Base-by-base conservation (phyloP, 2,888 invertebrate species). In the Therioaphis trifolii region DNA sequence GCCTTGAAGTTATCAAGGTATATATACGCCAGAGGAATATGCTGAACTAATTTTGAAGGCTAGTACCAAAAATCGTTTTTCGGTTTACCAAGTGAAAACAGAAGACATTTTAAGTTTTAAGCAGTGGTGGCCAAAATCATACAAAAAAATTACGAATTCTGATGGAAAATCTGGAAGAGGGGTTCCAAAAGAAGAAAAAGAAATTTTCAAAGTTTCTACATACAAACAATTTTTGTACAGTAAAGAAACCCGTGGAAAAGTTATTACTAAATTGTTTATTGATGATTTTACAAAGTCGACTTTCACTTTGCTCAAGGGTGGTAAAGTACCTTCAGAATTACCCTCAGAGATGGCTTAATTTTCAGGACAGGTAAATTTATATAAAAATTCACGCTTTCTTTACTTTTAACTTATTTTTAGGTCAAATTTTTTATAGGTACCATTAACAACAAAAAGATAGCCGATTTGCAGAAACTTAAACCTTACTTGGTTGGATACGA, bases 321-420 rank as follows among this genome's bases (percentile, higher is more conserved):
- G 35, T 35, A 35, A 35, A 35, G 35, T 35, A 35, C 35, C 35
- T 35, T 7, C 35, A 35, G 35, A 35, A 35, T 5, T 52, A n/a
- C 52, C 52, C n/a, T n/a, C n/a, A n/a, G 52, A 52, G 5, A 52
- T 52, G 18, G 52, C 52, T 2, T 52, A 52, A n/a, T 52, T n/a
- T n/a, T 52, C n/a, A 52, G 52, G n/a, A 52, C 18, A n/a, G 52
- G n/a, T 52, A 52, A 52, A 52, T 52, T 52, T 52, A 52, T 52
- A n/a, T n/a, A 52, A 52, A 52, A 52, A 52, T n/a, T 2, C 52
- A 52, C 18, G 7, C 52, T 52, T 52, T n/a, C 2, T 52, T 52
- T 52, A 52, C 1, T 52, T 52, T 52, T 52, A n/a, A 52, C n/a
- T 52, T 52, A n/a, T n/a, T n/a, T n/a, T n/a, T n/a, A n/a, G 52